Evolutionary conservation across 2,888 invertebrate genomes (phyloP).

Genomic region (Thysanoteuthis rhombus): DNA sequence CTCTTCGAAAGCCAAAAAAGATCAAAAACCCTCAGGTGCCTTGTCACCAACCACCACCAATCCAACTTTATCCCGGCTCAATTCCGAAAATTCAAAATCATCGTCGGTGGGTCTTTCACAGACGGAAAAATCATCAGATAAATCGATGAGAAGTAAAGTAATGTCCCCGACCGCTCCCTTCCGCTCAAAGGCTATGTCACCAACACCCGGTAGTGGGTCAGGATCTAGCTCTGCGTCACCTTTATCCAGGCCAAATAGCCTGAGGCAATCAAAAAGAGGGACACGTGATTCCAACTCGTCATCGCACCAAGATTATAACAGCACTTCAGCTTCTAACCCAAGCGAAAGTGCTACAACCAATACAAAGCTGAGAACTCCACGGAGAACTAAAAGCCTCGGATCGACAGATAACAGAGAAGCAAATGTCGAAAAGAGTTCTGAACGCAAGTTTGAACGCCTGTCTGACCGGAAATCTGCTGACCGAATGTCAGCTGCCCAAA

Average conservation of each 20-base stretch:
- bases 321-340: not conserved
- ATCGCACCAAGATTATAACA: not conserved
- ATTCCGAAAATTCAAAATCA: conserved; percentile 19
- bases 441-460: not conserved
- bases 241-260: conserved; percentile 49
- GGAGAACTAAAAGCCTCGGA: not conserved
- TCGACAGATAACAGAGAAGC: not conserved
- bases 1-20: conserved; percentile 47
- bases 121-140: conserved; percentile 36
- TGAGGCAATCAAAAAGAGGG: conserved; percentile 40
- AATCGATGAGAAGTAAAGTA: conserved; percentile 38
- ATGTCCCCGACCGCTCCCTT: conserved; percentile 32
- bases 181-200: conserved; percentile 24
- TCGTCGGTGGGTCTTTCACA: conserved; percentile 35
- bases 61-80: conserved; percentile 39
- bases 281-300: not conserved
- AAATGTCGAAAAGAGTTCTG: not conserved
- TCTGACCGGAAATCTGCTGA: not conserved
- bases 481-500: not conserved
- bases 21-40: conserved; percentile 39
- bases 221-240: conserved; percentile 39
- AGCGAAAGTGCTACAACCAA: not conserved
- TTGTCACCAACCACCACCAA: conserved; percentile 38
- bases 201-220: conserved; percentile 34
- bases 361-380: not conserved